A percentile compares a stretch with the other conserved stretches of the same genome.
phyloP scores from a whole-genome alignment of 2,113 vertebrate genomes.

The Alligator mississippiensis region DNA sequence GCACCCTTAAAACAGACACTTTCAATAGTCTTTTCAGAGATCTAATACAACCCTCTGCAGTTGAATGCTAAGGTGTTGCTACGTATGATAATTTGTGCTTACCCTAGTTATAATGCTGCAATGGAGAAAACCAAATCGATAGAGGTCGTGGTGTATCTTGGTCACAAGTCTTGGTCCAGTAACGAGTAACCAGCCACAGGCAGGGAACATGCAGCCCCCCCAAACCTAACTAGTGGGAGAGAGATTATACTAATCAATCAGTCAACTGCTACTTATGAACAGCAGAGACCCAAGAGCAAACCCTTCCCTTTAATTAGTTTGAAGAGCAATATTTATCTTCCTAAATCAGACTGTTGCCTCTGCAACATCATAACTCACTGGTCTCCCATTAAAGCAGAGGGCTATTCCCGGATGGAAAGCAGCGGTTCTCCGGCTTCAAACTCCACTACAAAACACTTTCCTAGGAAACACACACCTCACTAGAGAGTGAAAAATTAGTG shows the following conservation, averaged over 20 bases:
- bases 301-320: not conserved
- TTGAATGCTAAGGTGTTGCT: not conserved
- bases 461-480: not conserved
- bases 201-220: not conserved
- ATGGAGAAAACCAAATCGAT: not conserved
- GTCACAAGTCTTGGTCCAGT: no score
- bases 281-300: not conserved
- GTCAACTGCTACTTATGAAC: not conserved
- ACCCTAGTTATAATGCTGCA: not conserved
- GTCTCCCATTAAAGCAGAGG: not conserved
- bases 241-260: not conserved
- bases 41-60: not conserved
- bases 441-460: not conserved
- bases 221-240: not conserved
- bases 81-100: not conserved
- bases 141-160: not conserved
- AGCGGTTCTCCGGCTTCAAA: rapidly evolving
- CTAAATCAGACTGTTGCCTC: rapidly evolving
- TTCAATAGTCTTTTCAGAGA: not conserved
- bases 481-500: not conserved
- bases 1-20: not conserved
- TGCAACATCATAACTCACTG: rapidly evolving
- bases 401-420: not conserved
- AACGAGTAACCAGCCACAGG: not conserved
- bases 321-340: not conserved